A percentile compares a stretch with the other conserved stretches of the same genome.
Evolutionary conservation across 2,113 vertebrate genomes (phyloP).

Genomic region (Tympanuchus pallidicinctus): DNA sequence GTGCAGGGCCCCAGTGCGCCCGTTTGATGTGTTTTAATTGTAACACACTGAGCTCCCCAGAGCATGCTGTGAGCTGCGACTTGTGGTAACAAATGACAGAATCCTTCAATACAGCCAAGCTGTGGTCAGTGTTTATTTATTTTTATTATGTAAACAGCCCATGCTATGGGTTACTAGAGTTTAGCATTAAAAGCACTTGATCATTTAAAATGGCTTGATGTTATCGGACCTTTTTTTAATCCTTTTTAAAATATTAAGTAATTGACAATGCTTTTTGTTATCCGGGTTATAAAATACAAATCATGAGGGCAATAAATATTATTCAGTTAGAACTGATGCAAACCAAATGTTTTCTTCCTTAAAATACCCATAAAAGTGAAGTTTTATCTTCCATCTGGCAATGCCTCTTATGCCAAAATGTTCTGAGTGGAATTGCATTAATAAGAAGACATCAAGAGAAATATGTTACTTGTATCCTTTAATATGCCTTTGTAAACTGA

Average conservation of each 20-base stretch:
- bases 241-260: slow-evolving; percentile 65
- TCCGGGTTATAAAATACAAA: slow-evolving; percentile 72
- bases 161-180: slow-evolving; percentile 40
- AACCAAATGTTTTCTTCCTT: slow-evolving; percentile 78
- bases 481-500: slow-evolving; percentile 74
- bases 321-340: slow-evolving; percentile 72
- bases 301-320: slow-evolving; percentile 74
- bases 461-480: slow-evolving; percentile 77
- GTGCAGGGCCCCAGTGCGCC: not conserved
- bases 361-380: slow-evolving; percentile 72
- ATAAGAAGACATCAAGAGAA: slow-evolving; percentile 80
- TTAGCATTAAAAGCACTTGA: slow-evolving; percentile 33
- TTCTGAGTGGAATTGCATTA: slow-evolving; percentile 76
- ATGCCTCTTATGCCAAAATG: slow-evolving; percentile 75
- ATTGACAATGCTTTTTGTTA: slow-evolving; percentile 73
- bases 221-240: slow-evolving; percentile 3
- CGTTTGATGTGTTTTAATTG: slow-evolving; percentile 20
- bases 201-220: slow-evolving; percentile 31
- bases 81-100: slow-evolving; percentile 65
- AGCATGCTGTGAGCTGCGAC: not conserved
- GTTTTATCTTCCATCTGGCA: slow-evolving; percentile 81
- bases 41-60: slow-evolving; percentile 10
- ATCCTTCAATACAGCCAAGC: slow-evolving; percentile 48
- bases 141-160: slow-evolving; percentile 67
- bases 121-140: slow-evolving; percentile 68